phyloP scores from a whole-genome alignment of 2,888 invertebrate genomes.

The Lydus trimaculatus region DNA sequence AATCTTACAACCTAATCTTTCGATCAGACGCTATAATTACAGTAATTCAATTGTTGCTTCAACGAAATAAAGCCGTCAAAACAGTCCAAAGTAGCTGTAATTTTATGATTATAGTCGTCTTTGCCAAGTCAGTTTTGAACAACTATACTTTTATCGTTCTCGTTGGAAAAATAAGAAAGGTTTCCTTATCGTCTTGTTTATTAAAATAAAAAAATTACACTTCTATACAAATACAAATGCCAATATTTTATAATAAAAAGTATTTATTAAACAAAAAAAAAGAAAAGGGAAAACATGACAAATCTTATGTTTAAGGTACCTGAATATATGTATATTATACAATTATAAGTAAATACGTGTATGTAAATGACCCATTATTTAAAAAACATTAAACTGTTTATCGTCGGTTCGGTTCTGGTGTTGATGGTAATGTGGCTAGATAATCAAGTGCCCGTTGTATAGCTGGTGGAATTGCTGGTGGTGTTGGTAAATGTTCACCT shows the following conservation, averaged over 20 bases:
- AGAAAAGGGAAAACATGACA: no score
- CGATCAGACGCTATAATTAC: no score
- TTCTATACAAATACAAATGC: not conserved
- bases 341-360: not conserved
- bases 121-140: no score
- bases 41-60: no score
- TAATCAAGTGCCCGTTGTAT: slow-evolving; percentile 45
- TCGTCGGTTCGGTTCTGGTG: slow-evolving; percentile 37
- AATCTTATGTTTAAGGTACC: slow-evolving; percentile 19
- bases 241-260: not conserved
- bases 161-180: no score
- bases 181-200: no score
- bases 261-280: not conserved
- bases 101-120: no score
- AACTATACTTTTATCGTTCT: no score
- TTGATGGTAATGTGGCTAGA: slow-evolving; percentile 63
- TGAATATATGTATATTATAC: slow-evolving; percentile 17
- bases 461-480: slow-evolving; percentile 51
- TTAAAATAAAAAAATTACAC: no score
- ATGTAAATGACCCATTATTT: not conserved
- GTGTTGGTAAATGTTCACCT: slow-evolving; percentile 52
- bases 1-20: no score
- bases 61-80: no score
- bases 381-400: not conserved
- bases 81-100: no score